These are phyloP conservation scores for Cettia cetti DNA, from an alignment of 2,113 vertebrate genomes.

Conservation along the genomic window DNA sequence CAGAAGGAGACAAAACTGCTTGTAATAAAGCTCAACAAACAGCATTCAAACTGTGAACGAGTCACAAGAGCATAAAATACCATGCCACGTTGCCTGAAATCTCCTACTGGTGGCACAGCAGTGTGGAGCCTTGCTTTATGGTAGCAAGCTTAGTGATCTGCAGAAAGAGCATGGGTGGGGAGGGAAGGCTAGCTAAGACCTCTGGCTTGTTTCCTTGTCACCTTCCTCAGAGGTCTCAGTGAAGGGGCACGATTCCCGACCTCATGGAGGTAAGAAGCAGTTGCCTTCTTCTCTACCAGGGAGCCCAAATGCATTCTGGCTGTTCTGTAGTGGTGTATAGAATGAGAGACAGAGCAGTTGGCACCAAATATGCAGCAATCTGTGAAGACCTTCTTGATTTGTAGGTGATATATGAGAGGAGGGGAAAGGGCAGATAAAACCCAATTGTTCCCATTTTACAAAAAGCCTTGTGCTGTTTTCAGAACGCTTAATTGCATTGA, in stretches of 20 bases:
- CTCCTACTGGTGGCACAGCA: background rate
- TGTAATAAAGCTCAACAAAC: constrained; percentile 66
- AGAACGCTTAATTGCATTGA: background rate
- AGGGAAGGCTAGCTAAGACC: background rate
- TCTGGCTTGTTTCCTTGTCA: constrained; percentile 1
- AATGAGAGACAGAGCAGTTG: background rate
- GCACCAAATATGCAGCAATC: background rate
- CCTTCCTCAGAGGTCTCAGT: background rate
- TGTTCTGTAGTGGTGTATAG: background rate
- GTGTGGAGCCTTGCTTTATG: background rate
- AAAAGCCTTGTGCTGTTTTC: background rate
- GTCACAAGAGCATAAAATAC: background rate
- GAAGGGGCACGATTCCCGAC: background rate
- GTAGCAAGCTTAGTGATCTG: background rate
- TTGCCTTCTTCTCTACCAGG: fast-evolving
- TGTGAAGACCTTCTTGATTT: background rate
- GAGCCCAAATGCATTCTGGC: background rate
- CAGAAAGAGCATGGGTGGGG: background rate
- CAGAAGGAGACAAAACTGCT: constrained; percentile 69
- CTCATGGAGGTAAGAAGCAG: constrained; percentile 20
- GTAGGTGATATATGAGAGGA: background rate
- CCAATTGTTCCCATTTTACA: background rate
- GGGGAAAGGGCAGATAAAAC: background rate
- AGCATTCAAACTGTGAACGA: background rate
- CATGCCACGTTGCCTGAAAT: background rate